Evolutionary conservation across 2,113 vertebrate genomes (phyloP).

Genomic region (Epinephelus moara): DNA sequence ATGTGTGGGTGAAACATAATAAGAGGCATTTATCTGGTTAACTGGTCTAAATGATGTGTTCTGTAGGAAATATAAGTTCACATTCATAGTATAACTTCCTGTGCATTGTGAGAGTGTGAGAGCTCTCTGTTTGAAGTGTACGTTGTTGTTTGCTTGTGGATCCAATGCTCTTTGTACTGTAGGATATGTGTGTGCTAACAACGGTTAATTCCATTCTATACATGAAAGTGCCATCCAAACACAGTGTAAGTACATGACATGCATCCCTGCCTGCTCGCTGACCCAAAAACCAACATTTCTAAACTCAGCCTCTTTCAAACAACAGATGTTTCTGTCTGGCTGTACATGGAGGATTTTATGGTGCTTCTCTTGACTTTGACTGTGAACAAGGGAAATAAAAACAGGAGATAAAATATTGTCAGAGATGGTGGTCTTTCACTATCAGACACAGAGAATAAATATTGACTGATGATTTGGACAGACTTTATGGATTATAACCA

Average conservation of each 20-base stretch:
- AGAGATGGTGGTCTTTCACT: not conserved
- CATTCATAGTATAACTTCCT: not conserved
- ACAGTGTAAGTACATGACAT: not conserved
- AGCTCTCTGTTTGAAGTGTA: not conserved
- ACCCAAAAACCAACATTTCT: not conserved
- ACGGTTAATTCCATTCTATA: not conserved
- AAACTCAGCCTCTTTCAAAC: not conserved
- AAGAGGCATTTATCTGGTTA: not conserved
- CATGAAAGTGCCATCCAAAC: not conserved
- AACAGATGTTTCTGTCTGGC: not conserved
- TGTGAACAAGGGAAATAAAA: not conserved
- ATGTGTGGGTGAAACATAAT: not conserved
- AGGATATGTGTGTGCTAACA: not conserved
- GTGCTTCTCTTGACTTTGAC: not conserved
- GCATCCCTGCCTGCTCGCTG: not conserved
- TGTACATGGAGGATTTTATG: not conserved
- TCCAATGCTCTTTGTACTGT: not conserved
- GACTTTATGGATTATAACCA: slow-evolving; percentile 7
- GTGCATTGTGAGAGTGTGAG: not conserved
- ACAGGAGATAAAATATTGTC: not conserved
- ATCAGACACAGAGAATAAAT: not conserved
- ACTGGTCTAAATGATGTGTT: not conserved
- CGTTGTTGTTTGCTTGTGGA: slow-evolving; percentile 3
- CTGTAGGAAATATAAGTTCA: not conserved
- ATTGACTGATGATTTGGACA: not conserved